Conservation (phyloP, 2,888 invertebrate genomes). For the Athripsodes cinereus region DNA sequence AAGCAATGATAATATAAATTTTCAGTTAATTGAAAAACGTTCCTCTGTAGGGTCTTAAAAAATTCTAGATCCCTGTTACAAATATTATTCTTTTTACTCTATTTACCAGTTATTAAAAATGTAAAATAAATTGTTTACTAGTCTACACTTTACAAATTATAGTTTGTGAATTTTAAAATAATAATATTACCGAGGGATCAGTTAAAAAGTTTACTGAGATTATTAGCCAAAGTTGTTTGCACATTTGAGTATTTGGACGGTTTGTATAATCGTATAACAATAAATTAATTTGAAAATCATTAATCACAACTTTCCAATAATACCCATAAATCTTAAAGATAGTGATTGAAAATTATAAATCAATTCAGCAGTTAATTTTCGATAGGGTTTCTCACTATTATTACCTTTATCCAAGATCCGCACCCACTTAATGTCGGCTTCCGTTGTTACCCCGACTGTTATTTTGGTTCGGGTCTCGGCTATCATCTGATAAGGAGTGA, state of each 20-base stretch:
- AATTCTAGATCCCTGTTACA: too few species aligned
- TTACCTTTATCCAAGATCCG: conserved; percentile 21
- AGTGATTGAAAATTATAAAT: conserved; percentile 20
- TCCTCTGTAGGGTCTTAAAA: too few species aligned
- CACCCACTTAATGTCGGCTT: conserved; percentile 15
- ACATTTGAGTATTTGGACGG: background rate
- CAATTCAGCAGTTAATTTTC: conserved; percentile 18
- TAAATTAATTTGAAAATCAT: conserved; percentile 8
- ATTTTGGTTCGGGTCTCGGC: conserved; percentile 16
- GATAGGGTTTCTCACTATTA: conserved; percentile 19
- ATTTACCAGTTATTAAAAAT: too few species aligned
- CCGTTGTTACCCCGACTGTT: conserved; percentile 17
- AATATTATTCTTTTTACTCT: too few species aligned
- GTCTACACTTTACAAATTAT: too few species aligned
- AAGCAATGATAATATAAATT: too few species aligned
- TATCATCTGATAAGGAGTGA: conserved; percentile 23
- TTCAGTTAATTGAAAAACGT: too few species aligned
- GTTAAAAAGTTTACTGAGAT: too few species aligned
- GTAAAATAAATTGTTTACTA: too few species aligned
- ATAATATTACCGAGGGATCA: too few species aligned
- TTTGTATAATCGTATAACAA: conserved; percentile 1
- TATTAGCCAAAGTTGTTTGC: background rate
- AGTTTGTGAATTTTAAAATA: too few species aligned
- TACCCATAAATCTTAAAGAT: conserved; percentile 9
- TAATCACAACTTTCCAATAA: conserved; percentile 14